Evolutionary conservation across 2,113 vertebrate species (phyloP), one percentile per base, ranked within the genome.

Genomic region (Blennius ocellaris): DNA sequence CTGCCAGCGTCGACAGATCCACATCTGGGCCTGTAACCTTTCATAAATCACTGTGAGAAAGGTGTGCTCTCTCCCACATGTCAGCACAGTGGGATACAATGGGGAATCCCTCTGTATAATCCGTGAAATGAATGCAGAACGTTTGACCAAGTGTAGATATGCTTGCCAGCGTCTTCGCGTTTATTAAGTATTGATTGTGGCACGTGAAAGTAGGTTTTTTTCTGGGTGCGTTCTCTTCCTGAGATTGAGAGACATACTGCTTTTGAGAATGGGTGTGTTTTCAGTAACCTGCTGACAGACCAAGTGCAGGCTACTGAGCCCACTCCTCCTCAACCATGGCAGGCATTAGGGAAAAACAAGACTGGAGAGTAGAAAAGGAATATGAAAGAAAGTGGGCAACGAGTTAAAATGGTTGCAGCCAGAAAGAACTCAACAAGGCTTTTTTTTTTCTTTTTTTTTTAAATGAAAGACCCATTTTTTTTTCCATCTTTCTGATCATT

Each of bases 41-140:
- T 87, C 92, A 93, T 93, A 89, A 92, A 92, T 93, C 92, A 93
- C 85, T 76, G 59, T 39, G 52, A 76, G 79, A 81, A 75, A 89
- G 90, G 90, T 88, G 87, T 74, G 81, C 81, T 85, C 82, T 85
- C 86, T 86, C 84, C 83, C 80, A 80, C 62, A 86, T 88, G 87
- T 89, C 87, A 76, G 77, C 88, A 50, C 85, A 55, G 70, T 67
- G 53, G 64, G 76, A 77, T 75, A 57, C 80, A 81, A 77, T 44
- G 64, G 89, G 87, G 85, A 89, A 85, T 86, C 82, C 85, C 76
- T 80, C 71, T 17, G 61, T 72, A 53, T 49, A 56, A 60, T 65
- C 76, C 68, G 58, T 68, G 45, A 76, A 80, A 61, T 43, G 41
- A 69, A 83, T 78, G 73, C 67, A 86, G 69, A 86, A 73, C 72